Base-by-base conservation (phyloP, 64 coral and sea anemone species). In the Pachyseris speciosa region DNA sequence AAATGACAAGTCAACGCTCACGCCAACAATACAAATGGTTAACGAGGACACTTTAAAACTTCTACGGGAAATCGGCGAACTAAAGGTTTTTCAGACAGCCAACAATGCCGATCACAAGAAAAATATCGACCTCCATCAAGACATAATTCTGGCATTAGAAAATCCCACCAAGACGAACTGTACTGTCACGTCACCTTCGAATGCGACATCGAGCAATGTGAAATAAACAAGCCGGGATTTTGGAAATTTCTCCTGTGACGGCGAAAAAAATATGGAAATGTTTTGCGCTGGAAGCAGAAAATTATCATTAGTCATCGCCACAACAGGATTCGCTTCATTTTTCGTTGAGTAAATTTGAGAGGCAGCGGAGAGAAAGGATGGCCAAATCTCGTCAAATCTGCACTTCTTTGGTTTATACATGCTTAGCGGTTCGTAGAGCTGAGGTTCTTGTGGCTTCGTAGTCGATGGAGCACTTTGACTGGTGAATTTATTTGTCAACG, bases 61-160 rank as follows among this genome's bases (percentile, higher is more conserved):
- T 65, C 69, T 97, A 58, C 71, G 84, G 64, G 72, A 97, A 47
- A 93, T 97, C 42, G 95, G 95, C 52, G 95, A 97, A 72, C 69
- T 97, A 10, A 97, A 97, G 85, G 86, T 89, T 59, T 97, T 85
- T 67, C 58, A 90, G 50, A 93, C 86, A 61, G 95, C 95, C 8
- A 97, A 33, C 28, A 61, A 81, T 22, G 84, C 87, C 43, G 92
- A 97, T 75, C 89, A 91, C 40, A 93, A 86, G 32, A 97, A 93
- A 74, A 75, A 97, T 81, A 74, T 97, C 4, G 92, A 73, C 44
- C 68, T 93, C 3, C 95, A 97, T 50, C 95, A 94, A 50, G 91
- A 97, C 77, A 97, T 97, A 39, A 97, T 97, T 72, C 68, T 97
- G 3, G 91, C 91, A 10, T 66, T 97, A 93, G 95, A 97, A 93